Evolutionary conservation across 2,113 vertebrate genomes (phyloP).

Genomic region (Phrynocephalus versicolor): DNA sequence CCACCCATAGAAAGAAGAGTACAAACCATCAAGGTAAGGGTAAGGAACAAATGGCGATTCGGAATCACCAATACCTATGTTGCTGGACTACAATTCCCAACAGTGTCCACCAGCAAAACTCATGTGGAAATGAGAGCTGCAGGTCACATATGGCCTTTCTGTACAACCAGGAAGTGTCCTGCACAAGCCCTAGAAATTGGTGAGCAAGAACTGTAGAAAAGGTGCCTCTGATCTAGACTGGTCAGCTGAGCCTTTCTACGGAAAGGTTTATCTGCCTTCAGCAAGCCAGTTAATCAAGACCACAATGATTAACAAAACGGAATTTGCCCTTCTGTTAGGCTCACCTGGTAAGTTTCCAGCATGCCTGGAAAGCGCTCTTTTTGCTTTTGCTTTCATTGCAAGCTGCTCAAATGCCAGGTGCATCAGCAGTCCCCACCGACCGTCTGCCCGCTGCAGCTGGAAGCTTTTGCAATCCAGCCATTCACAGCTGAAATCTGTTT

Average conservation of each 20-base stretch:
- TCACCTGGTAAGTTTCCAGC: conserved; percentile 5
- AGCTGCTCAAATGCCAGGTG: not conserved
- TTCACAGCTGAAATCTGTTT: not conserved
- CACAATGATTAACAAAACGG: conserved; percentile 20
- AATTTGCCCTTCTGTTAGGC: not conserved
- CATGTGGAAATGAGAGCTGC: not conserved
- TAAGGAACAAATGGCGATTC: too few relatives aligned
- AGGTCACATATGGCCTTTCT: not conserved
- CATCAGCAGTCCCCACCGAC: not conserved
- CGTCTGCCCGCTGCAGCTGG: too few relatives aligned
- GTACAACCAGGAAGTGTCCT: not conserved
- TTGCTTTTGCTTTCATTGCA: not conserved
- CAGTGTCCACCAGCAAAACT: not conserved
- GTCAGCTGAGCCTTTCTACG: not conserved
- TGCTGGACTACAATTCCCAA: not conserved
- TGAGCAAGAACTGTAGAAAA: not conserved
- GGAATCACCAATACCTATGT: too few relatives aligned
- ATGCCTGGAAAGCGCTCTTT: not conserved
- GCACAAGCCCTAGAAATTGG: not conserved
- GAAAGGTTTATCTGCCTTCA: not conserved
- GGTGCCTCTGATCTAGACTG: not conserved
- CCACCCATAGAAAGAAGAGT: not conserved
- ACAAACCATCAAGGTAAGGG: too few relatives aligned
- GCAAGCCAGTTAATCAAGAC: conserved; percentile 4
- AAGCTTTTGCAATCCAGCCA: not conserved